phyloP scores from a whole-genome alignment of 2,888 invertebrate genomes.

The Fabriciana adippe region DNA sequence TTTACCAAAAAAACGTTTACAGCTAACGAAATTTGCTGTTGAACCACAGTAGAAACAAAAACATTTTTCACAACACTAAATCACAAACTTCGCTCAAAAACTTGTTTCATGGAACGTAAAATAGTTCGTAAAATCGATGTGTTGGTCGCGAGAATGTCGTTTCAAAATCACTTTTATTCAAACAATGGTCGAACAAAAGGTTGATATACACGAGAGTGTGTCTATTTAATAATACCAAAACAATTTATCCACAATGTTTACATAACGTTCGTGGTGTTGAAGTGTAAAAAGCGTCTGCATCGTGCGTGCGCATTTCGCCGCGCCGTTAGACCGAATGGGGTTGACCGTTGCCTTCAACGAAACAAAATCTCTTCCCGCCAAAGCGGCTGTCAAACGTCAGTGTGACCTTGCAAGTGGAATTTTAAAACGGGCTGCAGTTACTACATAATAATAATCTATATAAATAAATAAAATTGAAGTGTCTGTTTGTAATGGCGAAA shows the following conservation, averaged over 20 bases:
- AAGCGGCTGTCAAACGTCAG: conserved; percentile 28
- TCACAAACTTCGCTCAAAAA: conserved; percentile 17
- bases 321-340: conserved; percentile 44
- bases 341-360: conserved; percentile 17
- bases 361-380: conserved; percentile 36
- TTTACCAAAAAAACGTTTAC: conserved; percentile 2
- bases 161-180: conserved; percentile 18
- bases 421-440: background rate
- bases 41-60: conserved; percentile 23
- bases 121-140: conserved; percentile 30
- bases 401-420: conserved; percentile 20
- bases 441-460: background rate
- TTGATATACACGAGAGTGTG: background rate
- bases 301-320: conserved; percentile 48
- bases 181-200: background rate
- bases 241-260: conserved; percentile 33
- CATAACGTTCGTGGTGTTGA: conserved; percentile 21
- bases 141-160: conserved; percentile 2
- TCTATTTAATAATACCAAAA: conserved; percentile 11
- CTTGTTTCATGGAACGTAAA: conserved; percentile 21
- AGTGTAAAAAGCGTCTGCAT: conserved; percentile 22
- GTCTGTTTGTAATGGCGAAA: background rate
- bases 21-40: conserved; percentile 25
- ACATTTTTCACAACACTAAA: conserved; percentile 24
- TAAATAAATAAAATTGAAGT: background rate